Base-by-base conservation (phyloP, 2,797 vertebrate genomes). In the Clarias laeviceps region DNA sequence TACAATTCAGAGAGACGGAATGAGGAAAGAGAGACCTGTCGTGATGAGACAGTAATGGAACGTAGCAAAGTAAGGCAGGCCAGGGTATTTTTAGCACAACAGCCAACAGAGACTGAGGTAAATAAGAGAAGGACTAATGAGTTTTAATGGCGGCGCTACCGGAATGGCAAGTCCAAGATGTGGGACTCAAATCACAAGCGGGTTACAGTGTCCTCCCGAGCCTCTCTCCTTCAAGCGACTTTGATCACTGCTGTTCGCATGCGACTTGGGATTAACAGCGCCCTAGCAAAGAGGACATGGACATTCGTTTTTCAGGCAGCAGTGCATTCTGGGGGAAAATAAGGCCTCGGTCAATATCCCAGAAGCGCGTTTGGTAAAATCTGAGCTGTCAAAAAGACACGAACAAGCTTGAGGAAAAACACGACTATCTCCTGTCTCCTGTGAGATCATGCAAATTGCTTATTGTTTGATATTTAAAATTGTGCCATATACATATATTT, bases 1-100 rank as follows among this genome's bases (percentile, higher is more conserved):
- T 82, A 34, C 70, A 37, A 72, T 17, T 57, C 66, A 3, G 15
- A n/a, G 80, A 70, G 82, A 66, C 59, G 68, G 59, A 5, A 15
- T 83, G n/a, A 89, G 83, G n/a, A 89, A 82, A 80, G 82, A 90
- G 59, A 88, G 87, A 90, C 93, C 92, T 87, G 89, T 92, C 93
- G 94, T 88, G 93, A 91, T 68, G 86, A 94, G 92, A 93, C 92
- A 92, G 91, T 94, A 92, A 94, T 88, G 89, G 91, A 93, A 94
- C 88, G 90, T 88, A 89, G 89, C 91, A 93, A 95, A 95, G 94
- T 94, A 94, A 94, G 94, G 94, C 94, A 95, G 94, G 94, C 92
- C 94, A 94, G 22, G 92, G 91, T 94, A 94, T 94, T 95, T 96
- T 96, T 95, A 95, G 94, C 91, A 77, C 93, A 92, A 93, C 92